Base-by-base conservation (phyloP, 2,797 vertebrate genomes). In the Pteropus rufus region DNA sequence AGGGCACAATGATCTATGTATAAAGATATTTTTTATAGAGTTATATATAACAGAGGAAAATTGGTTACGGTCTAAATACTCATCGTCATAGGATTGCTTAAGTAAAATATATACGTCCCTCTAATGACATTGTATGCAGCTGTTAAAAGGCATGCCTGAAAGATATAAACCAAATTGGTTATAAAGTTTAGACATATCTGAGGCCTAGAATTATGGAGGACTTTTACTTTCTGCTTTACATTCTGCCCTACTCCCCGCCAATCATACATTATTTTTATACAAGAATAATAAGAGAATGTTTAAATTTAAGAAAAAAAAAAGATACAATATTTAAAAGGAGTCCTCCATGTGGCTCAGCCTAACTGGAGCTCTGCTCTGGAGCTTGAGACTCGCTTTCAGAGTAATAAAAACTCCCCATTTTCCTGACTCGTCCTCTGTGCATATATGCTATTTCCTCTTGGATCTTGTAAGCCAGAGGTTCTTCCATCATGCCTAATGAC, bases 221-320 rank as follows among this genome's bases (percentile, higher is more conserved):
- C 15, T 70, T 75, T 92, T 10, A 21, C 56, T 92, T 91, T 46
- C 9, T 70, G 72, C 56, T 89, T 86, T 75, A 56, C 6, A 83
- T 49, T 24, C 26, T 44, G 24, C 31, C 14, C 46, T 31, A 18
- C 29, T 4, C 46, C 11, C 36, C 10, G 5, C 11, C 34, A 44
- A 69, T 79, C 6, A 52, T 83, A 82, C 85, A 52, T 86, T 41
- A 81, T 18, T 84, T 92, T 89, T 62, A 52, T 64, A 46, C 88
- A 87, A 54, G 44, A 83, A 60, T 72, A 92, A 93, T 41, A 23
- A 67, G 72, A 64, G 39, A 56, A 4, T 41, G 62, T 91, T 91
- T 90, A 88, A 75, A 72, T 83, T 21, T 65, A 93, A 93, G 73
- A 86, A 54, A 36, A 93, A 93, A 54, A 31, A 44, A 93, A 85